A percentile compares a stretch with the other conserved stretches of the same genome.
phyloP scores from a whole-genome alignment of 2,113 vertebrate species.

The Phainopepla nitens region DNA sequence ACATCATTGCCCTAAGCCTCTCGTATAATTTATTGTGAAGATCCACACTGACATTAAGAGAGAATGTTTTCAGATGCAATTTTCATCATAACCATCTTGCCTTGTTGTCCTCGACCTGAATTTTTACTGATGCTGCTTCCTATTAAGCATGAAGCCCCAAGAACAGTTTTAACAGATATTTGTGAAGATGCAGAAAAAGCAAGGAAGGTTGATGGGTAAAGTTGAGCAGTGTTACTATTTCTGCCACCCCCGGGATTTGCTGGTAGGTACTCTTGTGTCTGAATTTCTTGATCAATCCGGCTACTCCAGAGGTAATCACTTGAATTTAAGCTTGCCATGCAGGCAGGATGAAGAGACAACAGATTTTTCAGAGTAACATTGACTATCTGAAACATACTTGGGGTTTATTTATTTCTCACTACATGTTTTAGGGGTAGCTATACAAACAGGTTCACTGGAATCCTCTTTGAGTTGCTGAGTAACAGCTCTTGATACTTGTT shows the following conservation, averaged over 20 bases:
- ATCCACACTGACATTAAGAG: background rate
- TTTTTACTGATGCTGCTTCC: slow-evolving; percentile 31
- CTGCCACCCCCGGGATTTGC: background rate
- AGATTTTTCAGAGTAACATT: background rate
- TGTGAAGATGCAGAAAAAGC: background rate
- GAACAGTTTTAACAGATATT: background rate
- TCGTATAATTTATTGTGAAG: background rate
- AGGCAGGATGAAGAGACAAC: background rate
- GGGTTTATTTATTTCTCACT: background rate
- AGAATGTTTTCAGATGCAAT: slow-evolving; percentile 52
- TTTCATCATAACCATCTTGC: slow-evolving; percentile 28
- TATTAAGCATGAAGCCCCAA: background rate
- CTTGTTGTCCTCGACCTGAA: background rate
- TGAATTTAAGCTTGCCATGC: background rate
- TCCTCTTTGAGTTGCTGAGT: background rate
- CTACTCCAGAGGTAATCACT: background rate
- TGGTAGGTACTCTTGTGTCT: background rate
- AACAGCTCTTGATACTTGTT: background rate
- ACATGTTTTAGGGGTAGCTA: background rate
- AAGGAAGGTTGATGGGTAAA: background rate
- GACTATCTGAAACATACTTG: background rate
- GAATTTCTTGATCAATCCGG: background rate
- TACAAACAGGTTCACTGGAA: background rate
- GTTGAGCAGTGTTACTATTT: background rate
- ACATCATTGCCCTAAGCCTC: background rate